Conservation (phyloP, 2,888 invertebrate genomes). For the Tricholauxania praeusta region DNA sequence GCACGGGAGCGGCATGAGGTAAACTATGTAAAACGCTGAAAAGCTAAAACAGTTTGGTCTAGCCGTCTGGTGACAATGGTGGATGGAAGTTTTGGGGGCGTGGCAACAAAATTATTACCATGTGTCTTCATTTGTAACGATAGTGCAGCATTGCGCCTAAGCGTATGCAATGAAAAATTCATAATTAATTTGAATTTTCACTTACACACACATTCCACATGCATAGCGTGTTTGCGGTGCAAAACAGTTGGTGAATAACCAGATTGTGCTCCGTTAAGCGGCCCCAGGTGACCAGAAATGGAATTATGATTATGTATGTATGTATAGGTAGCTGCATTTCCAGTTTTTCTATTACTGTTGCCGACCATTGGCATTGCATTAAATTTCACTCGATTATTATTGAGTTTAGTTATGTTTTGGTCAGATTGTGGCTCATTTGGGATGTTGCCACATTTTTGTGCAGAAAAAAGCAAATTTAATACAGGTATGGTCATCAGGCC, state of each 20-base stretch:
- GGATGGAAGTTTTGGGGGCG: neutral
- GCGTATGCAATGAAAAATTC: constrained; percentile 24
- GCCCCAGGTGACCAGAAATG: constrained; percentile 28
- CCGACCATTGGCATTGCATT: neutral
- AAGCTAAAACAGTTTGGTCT: too few relatives aligned
- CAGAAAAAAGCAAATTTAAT: too few relatives aligned
- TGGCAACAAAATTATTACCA: constrained; percentile 2
- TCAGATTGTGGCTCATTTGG: constrained; percentile 44
- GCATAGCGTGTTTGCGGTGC: neutral
- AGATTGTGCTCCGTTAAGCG: constrained; percentile 10
- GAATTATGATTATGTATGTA: constrained; percentile 5
- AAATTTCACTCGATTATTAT: constrained; percentile 36
- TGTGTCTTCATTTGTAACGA: neutral
- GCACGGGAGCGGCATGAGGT: too few relatives aligned
- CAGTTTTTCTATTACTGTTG: too few relatives aligned
- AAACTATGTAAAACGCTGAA: too few relatives aligned
- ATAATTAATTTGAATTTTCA: constrained; percentile 25
- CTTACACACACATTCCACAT: too few relatives aligned
- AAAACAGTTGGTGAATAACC: constrained; percentile 6
- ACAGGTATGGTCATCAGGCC: too few relatives aligned
- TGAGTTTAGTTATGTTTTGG: constrained; percentile 30
- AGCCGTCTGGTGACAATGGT: neutral
- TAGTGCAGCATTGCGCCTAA: constrained; percentile 15
- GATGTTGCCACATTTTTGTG: neutral
- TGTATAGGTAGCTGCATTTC: too few relatives aligned